Conservation (phyloP, 2,888 invertebrate species). For the Lasioglossum pauxillum region DNA sequence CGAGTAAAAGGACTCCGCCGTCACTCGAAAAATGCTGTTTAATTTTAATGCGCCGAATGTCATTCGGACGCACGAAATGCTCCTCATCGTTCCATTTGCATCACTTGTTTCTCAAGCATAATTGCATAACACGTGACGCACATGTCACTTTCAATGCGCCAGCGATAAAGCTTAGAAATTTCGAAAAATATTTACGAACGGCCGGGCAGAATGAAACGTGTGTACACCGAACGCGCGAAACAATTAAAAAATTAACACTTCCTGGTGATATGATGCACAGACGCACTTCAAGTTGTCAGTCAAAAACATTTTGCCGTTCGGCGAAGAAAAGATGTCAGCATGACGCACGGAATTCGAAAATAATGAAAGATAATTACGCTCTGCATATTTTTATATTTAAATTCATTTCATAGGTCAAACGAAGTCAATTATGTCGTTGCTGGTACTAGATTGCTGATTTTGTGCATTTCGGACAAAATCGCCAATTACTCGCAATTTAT, state of each 20-base stretch:
- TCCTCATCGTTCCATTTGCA: not conserved
- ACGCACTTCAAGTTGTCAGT: not conserved
- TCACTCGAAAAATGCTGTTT: not conserved
- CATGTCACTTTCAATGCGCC: not conserved
- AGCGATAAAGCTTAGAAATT: not conserved
- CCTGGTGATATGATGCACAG: not conserved
- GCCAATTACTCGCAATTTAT: not conserved
- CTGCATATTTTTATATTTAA: not conserved
- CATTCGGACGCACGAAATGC: not conserved
- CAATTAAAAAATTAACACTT: constrained; percentile 8
- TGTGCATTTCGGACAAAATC: not conserved
- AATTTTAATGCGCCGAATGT: not conserved
- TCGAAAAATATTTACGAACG: not conserved
- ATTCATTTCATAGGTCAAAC: not conserved
- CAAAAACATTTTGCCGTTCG: not conserved
- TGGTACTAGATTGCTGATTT: not conserved
- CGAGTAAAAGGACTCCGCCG: not conserved
- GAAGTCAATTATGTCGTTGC: not conserved
- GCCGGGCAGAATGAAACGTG: not conserved
- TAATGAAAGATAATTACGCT: not conserved
- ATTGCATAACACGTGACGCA: constrained; percentile 7
- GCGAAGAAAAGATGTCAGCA: not conserved
- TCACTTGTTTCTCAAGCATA: not conserved
- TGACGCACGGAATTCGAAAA: not conserved
- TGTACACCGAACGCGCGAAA: not conserved